Evolutionary conservation across 2,113 vertebrate species (phyloP).

Genomic region (Dasyornis broadbenti): DNA sequence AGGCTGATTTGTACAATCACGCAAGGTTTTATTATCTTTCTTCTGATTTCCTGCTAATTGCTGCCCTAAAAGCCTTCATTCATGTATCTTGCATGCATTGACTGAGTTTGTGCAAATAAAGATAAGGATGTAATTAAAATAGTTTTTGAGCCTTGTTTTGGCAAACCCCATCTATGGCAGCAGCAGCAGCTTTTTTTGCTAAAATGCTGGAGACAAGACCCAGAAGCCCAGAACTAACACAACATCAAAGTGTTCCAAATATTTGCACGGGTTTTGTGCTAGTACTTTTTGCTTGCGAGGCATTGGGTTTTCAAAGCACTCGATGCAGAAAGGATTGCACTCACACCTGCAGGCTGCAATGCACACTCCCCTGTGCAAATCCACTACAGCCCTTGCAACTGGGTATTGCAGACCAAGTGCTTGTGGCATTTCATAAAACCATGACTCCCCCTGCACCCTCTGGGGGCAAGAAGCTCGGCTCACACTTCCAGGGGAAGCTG

Average conservation of each 20-base stretch:
- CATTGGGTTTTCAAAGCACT: neutral
- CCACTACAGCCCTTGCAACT: neutral
- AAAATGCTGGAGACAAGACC: neutral
- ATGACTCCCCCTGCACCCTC: neutral
- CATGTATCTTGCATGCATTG: neutral
- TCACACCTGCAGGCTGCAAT: neutral
- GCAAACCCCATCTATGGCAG: neutral
- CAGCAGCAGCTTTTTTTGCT: neutral
- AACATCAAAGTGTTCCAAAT: neutral
- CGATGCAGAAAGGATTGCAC: neutral
- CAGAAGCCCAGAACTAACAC: neutral
- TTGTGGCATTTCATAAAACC: neutral
- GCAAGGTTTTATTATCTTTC: neutral
- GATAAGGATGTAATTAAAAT: neutral
- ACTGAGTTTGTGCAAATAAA: neutral
- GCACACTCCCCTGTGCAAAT: rapidly evolving
- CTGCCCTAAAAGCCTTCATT: neutral
- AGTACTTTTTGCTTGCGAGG: neutral
- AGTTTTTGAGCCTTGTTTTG: neutral
- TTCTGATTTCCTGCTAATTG: neutral
- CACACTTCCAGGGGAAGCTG: neutral
- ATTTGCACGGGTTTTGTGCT: neutral
- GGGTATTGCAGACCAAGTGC: neutral
- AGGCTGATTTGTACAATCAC: neutral
- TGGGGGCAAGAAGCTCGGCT: neutral